Evolutionary conservation across 2,797 vertebrate species (phyloP), one percentile per base, ranked within the genome.

Genomic region (Phoeniculus purpureus): DNA sequence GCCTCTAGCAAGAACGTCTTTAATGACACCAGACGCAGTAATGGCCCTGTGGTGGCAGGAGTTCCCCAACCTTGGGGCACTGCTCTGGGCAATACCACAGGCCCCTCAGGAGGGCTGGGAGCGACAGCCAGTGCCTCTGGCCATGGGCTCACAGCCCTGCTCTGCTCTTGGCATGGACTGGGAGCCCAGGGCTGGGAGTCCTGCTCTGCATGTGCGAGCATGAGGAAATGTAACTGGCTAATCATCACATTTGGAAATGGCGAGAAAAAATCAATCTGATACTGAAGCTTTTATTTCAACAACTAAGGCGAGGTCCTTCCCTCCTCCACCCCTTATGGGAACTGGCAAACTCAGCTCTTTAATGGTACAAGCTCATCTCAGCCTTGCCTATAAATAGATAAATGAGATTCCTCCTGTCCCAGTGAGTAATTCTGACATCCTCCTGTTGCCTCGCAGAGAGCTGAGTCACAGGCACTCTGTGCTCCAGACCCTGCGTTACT

Each of bases 391-490:
- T 98, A 98, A 98, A 99, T 98, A 98, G 97, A 98, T 96, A 97
- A 98, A 98, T 98, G 98, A 98, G 98, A 98, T 98, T 98, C 98
- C 98, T 98, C 97, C 96, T 97, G 98, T 98, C 97, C 97, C 97
- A 96, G 98, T 98, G 98, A 99, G 98, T 98, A 98, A 99, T 97
- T 98, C 97, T 97, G 97, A 98, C 98, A 97, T 97, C 98, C 97
- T 98, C 96, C 91, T 18, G 95, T 96, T 85, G 98, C 98, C 97
- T 97, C 90, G 94, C 96, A 78, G 97, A 97, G 97, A 97, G 98
- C 98, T 99, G 98, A 98, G 98, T 99, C 98, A 98, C 96, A 93
- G 94, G 94, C 93, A 80, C 89, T 85, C 64, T 73, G 87, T 62
- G 34, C 85, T 84, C 94, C 84, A 58, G 96, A 95, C 95, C 96